Conservation (phyloP, 2,888 invertebrate genomes). For the Phrixothrix hirtus region DNA sequence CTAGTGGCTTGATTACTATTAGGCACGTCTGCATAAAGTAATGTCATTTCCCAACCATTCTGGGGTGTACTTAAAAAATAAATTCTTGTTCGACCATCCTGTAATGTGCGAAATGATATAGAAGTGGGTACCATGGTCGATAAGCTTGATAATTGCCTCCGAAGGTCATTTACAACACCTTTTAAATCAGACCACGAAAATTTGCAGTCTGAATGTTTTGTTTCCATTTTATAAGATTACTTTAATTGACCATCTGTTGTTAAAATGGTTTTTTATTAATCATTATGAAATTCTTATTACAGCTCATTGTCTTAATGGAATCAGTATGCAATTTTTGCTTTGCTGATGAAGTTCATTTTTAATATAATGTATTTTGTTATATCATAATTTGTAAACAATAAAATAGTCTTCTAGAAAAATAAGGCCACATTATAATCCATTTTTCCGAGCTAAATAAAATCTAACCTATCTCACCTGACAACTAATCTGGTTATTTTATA, state of each 20-base stretch:
- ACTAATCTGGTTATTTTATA: conserved; percentile 3
- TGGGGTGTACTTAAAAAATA: conserved; percentile 89
- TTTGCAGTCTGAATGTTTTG: conserved; percentile 38
- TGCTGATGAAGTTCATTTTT: too few relatives aligned
- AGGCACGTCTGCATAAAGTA: conserved; percentile 84
- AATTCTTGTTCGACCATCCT: conserved; percentile 79
- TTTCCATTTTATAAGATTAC: conserved; percentile 16
- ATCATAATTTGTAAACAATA: too few relatives aligned
- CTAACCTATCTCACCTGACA: conserved; percentile 30
- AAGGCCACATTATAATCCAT: conserved; percentile 7
- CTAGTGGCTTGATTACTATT: conserved; percentile 61
- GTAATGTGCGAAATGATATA: conserved; percentile 76
- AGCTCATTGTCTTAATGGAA: conserved; percentile 9
- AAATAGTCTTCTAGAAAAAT: conserved; percentile 8
- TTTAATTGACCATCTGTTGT: conserved; percentile 20
- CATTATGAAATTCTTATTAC: conserved; percentile 2
- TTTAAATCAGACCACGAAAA: conserved; percentile 79
- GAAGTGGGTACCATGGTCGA: conserved; percentile 83
- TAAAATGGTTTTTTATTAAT: conserved; percentile 8
- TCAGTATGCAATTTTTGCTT: background rate
- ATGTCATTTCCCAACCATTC: conserved; percentile 87
- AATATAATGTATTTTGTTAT: too few relatives aligned
- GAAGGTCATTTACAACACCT: conserved; percentile 77
- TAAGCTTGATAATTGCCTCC: conserved; percentile 76
- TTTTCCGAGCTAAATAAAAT: conserved; percentile 25